Base-by-base conservation (phyloP, 2,113 vertebrate species). In the Marmota monax region DNA sequence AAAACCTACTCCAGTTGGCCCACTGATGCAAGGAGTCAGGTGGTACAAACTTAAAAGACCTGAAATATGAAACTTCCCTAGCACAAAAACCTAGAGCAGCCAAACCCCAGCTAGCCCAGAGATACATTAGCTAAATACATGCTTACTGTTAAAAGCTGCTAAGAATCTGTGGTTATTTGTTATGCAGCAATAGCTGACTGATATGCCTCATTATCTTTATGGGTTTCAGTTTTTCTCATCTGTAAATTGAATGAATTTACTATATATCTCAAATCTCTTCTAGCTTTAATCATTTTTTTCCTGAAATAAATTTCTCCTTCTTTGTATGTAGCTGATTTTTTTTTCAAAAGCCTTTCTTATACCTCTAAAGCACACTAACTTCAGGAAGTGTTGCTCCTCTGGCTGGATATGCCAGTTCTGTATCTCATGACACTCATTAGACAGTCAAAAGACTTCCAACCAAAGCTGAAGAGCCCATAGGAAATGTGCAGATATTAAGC, bases 351-450 rank as follows among this genome's bases (percentile, higher is more conserved):
- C 51, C 78, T 42, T 92, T 72, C 13, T 94, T 72, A 8, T 67
- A 90, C 58, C 27, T 70, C 42, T 95, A 91, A 92, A 95, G 39
- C 29, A 88, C 61, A 94, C 8, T 72, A 77, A 61, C 89, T 93
- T 92, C 8, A 61, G 87, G 53, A 84, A 90, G 23, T 80, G 65
- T 25, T 86, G 34, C 53, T 91, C 13, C 42, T 88, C 27, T 84
- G 65, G 29, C 23, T 69, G 4, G 42, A n/a, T 63, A 58, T 79
- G 51, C 83, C 48, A 85, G 34, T 13, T 92, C 32, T 84, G 5
- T 53, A 86, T 84, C 84, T 89, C 90, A 96, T 83, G 74, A 65
- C 58, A 83, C 39, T 85, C 51, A 67, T 9, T 69, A 45, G 32
- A 8, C 13, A 84, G 72, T 6, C 70, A 74, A 42, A 87, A 80